These are phyloP conservation scores for Myotis vivesi DNA, from an alignment of 2,797 vertebrate species.

Conservation along the genomic window DNA sequence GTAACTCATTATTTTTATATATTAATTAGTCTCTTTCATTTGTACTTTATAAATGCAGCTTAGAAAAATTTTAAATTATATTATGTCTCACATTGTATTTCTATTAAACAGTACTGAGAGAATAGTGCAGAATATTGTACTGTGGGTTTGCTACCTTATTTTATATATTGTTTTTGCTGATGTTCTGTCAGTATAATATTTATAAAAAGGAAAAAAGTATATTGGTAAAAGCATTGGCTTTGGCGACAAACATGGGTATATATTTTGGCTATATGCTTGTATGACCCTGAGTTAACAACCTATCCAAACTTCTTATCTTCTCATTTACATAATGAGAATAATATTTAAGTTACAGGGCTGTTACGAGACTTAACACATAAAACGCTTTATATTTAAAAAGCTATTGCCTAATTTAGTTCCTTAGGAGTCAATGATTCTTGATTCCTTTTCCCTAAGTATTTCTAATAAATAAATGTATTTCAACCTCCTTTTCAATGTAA, in stretches of 20 bases:
- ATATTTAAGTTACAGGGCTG: background rate
- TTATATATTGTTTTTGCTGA: background rate
- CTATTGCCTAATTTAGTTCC: slow-evolving; percentile 15
- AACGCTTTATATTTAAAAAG: slow-evolving; percentile 37
- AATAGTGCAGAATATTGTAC: background rate
- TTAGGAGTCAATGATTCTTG: slow-evolving; percentile 5
- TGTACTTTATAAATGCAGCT: background rate
- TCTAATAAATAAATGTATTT: slow-evolving; percentile 24
- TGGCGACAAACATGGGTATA: background rate
- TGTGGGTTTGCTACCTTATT: background rate
- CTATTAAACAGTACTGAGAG: background rate
- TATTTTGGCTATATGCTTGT: background rate
- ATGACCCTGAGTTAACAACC: background rate
- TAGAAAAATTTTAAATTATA: background rate
- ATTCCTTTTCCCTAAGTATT: background rate
- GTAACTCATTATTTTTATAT: background rate
- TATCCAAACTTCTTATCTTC: background rate
- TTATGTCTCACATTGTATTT: background rate
- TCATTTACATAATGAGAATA: slow-evolving; percentile 10
- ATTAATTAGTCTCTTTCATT: background rate
- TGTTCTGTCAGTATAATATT: background rate
- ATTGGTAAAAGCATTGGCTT: background rate
- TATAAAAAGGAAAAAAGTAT: background rate
- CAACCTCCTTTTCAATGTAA: slow-evolving; percentile 16
- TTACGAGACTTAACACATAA: slow-evolving; percentile 24